Evolutionary conservation across 1,140 invertebrate genomes (phyloP), one percentile per base, ranked within the genome.

Genomic region (Listronotus bonariensis): DNA sequence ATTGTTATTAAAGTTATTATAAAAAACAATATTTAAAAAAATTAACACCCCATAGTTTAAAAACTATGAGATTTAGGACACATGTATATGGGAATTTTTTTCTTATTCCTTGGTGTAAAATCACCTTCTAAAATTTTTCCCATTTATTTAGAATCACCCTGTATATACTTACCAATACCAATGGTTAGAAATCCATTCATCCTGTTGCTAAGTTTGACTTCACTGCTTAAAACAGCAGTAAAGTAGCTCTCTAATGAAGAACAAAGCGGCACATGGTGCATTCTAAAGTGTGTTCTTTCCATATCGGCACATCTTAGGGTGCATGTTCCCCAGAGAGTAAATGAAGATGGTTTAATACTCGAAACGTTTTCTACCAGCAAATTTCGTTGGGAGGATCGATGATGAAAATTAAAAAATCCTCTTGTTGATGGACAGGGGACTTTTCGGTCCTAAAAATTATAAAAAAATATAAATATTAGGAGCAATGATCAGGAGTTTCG

Each of bases 161-260:
- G n/a, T n/a, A n/a, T n/a, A n/a, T 15, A 42, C 15, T 59, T 60
- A 63, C 61, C 68, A 17, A 49, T 51, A 18, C 77, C 79, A 43
- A 78, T 67, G n/a, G 74, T 79, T 4, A 82, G 49, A 68, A 81
- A 82, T 12, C 79, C 81, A 6, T 69, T 57, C 49, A 75, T 72
- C 14, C 34, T 63, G 6, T 73, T 61, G 0, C 59, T 67, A 17
- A 81, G 56, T 12, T 77, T 46, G 0, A 80, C 64, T 6, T 58
- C 67, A 40, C 74, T 74, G 2, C 46, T 46, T 0, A 81, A 49
- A 15, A 64, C 68, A 6, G 80, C 38, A 17, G 75, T 70, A n/a
- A 82, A 70, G 2, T 66, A 70, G 17, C 72, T 74, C 12, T 75
- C 51, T 5, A 81, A 64, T 6, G 74, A 56, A 0, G 76, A 74